Evolutionary conservation across 2,113 vertebrate species (phyloP), one percentile per base, ranked within the genome.

Genomic region (Dicrurus megarhynchus): DNA sequence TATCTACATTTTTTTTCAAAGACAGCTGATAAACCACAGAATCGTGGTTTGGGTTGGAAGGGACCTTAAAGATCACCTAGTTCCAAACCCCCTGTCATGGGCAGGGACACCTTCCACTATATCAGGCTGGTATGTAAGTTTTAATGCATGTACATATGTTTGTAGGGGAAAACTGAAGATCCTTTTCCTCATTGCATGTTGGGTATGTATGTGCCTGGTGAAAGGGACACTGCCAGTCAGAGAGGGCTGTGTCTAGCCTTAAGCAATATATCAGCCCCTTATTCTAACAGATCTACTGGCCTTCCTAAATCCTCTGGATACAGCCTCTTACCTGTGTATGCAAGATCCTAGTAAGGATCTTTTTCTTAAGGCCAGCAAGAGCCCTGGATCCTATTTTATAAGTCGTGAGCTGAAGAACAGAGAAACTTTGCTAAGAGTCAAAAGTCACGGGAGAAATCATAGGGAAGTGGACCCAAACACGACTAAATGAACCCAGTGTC

Each of bases 351-450:
- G 4, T 22, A 69, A 63, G 42, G 15, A 13, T 84, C 4, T 68
- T 89, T 63, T 81, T 49, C 26, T 84, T 64, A 57, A 57, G 41
- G 33, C 26, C 61, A 85, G 41, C 33, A 41, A 52, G 39, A 79
- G 32, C 24, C 27, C 52, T 78, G 49, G 56, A 24, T 83, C 24
- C 28, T 69, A 8, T 39, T 52, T 75, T 16, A 16, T 17, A 33
- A 59, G 39, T 55, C 0, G 3, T 33, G 13, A 88, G 60, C 23
- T 59, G 55, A 74, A 69, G 67, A 6, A 53, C 47, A 86, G 59
- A 70, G 67, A n/a, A 85, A 61, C 21, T 39, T 42, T 0, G 0
- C 59, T 16, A 56, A 27, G 0, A 3, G 63, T 39, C 63, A 70
- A 37, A 94, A 95, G 83, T 92, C 53, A 90, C 0, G 0, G 64